phyloP scores from a whole-genome alignment of 2,113 vertebrate species.

The Abramis brama region DNA sequence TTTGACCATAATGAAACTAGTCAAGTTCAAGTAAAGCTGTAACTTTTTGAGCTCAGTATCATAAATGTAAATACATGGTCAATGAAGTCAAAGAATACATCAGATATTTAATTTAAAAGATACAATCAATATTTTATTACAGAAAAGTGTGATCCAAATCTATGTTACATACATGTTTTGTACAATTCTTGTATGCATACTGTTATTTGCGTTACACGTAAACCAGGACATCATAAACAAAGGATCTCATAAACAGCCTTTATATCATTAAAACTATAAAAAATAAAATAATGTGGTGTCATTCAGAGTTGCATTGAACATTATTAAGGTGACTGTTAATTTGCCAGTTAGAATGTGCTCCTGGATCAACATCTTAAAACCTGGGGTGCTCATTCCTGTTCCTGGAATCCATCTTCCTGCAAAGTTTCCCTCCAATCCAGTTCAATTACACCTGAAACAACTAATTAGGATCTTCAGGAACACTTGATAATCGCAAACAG shows the following conservation, averaged over 20 bases:
- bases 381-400: neutral
- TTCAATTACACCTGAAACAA: neutral
- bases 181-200: constrained; percentile 57
- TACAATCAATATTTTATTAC: constrained; percentile 80
- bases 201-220: constrained; percentile 77
- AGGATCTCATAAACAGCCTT: constrained; percentile 64
- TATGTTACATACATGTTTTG: constrained; percentile 75
- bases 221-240: constrained; percentile 76
- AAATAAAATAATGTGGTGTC: constrained; percentile 43
- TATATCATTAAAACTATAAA: constrained; percentile 60
- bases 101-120: constrained; percentile 69
- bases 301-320: constrained; percentile 21
- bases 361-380: neutral
- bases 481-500: neutral
- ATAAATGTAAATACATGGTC: neutral
- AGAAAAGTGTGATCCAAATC: constrained; percentile 82
- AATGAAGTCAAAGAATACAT: constrained; percentile 34
- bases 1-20: constrained; percentile 66
- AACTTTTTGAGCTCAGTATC: neutral
- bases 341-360: neutral
- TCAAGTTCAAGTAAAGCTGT: constrained; percentile 25
- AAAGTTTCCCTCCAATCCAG: neutral
- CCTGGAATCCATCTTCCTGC: neutral
- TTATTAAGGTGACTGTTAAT: constrained; percentile 3
- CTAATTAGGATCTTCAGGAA: neutral